phyloP scores from a whole-genome alignment of 2,888 invertebrate species.

The Dicyrtoma fusca region DNA sequence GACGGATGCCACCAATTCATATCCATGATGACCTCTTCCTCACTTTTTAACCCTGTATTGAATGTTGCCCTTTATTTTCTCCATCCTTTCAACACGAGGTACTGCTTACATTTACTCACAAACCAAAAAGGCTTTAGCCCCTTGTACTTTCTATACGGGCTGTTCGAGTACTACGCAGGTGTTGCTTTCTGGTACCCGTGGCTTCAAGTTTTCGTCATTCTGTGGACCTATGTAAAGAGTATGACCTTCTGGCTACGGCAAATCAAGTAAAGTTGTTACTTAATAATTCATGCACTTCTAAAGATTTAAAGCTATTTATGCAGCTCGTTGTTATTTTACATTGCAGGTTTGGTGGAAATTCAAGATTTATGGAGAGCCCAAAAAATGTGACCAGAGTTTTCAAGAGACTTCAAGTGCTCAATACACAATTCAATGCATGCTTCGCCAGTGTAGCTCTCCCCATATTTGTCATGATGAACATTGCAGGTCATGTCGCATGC shows the following conservation, averaged over 20 bases:
- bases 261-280: not conserved
- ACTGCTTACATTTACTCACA: too few species aligned
- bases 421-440: conserved; percentile 3
- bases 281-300: too few species aligned
- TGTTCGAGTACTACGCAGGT: not conserved
- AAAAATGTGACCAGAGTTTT: not conserved
- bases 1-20: not conserved
- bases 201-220: not conserved
- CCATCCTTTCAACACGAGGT: too few species aligned
- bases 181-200: not conserved
- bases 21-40: too few species aligned
- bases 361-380: conserved; percentile 10
- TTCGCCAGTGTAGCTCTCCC: not conserved
- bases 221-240: conserved; percentile 1
- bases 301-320: too few species aligned
- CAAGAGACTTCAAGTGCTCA: not conserved
- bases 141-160: too few species aligned
- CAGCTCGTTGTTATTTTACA: not conserved
- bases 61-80: too few species aligned
- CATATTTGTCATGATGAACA: not conserved
- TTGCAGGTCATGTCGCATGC: not conserved
- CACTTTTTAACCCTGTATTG: too few species aligned
- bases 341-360: conserved; percentile 12
- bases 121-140: too few species aligned
- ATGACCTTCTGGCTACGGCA: conserved; percentile 15